These are phyloP conservation scores for Pardosa pseudoannulata DNA, from an alignment of 2,888 invertebrate species.

Conservation along the genomic window DNA sequence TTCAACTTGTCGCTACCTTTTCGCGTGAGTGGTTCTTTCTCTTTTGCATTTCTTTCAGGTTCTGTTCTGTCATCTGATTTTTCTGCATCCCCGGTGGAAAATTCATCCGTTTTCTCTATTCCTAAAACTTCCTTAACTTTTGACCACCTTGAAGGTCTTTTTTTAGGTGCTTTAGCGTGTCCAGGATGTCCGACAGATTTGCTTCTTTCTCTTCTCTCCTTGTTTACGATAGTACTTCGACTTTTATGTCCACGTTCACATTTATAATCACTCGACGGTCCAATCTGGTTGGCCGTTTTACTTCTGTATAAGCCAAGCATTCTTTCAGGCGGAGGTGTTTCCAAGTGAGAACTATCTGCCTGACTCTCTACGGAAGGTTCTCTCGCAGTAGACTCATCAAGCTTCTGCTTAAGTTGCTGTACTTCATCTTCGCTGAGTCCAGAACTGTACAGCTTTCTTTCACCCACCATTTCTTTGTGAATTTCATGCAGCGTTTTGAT, in stretches of 20 bases:
- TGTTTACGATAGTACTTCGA: constrained; percentile 49
- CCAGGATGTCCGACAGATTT: constrained; percentile 84
- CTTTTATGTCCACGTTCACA: constrained; percentile 50
- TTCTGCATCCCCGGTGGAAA: constrained; percentile 27
- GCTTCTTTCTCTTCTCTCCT: constrained; percentile 81
- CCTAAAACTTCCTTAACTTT: constrained; percentile 92
- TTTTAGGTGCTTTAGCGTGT: constrained; percentile 73
- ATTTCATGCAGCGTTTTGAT: constrained; percentile 80
- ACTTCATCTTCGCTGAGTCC: constrained; percentile 65
- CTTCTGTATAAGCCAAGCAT: constrained; percentile 46
- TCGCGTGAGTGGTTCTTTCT: constrained; percentile 20
- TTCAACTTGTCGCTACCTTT: constrained; percentile 46
- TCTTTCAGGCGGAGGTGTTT: constrained; percentile 28
- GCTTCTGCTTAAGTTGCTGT: constrained; percentile 47
- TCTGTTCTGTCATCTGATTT: constrained; percentile 15
- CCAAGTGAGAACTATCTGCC: constrained; percentile 2
- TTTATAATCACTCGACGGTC: constrained; percentile 29
- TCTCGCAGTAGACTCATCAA: constrained; percentile 16
- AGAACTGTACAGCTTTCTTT: constrained; percentile 44
- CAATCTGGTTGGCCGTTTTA: constrained; percentile 52
- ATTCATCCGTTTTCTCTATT: constrained; percentile 76
- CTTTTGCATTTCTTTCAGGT: neutral
- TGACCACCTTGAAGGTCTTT: constrained; percentile 86
- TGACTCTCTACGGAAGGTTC: constrained; percentile 46
- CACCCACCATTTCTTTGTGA: constrained; percentile 65